Evolutionary conservation across 2,797 vertebrate genomes (phyloP), one percentile per base, ranked within the genome.

Genomic region (Hapalemur alaotrensis): DNA sequence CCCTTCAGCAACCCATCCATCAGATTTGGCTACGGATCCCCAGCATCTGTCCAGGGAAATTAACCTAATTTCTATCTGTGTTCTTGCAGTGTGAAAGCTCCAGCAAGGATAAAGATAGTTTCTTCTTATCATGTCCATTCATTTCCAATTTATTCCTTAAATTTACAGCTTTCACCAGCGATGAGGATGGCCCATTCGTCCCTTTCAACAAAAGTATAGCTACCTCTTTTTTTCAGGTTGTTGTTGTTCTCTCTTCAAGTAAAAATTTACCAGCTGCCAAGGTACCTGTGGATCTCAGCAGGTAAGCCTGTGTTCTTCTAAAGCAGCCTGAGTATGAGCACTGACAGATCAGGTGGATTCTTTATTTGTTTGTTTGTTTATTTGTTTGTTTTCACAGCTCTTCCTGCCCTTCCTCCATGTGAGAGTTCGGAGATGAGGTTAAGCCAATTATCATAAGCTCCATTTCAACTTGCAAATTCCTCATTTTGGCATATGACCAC

Each of bases 61-160:
- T 83, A 96, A 95, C 95, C 93, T 87, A 86, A 93, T 91, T 65
- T 35, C 63, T 84, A 95, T 95, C 4, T 5, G n/a, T 90, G 93
- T 54, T 73, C 67, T 79, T 89, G 52, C 65, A 88, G 69, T 81
- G 46, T 76, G 48, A 48, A 65, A 46, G 30, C 46, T 86, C 73
- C 67, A 93, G 43, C 30, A 92, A 78, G 95, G 63, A 95, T 83
- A 50, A 83, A 94, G 75, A 92, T 2, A 67, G 69, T 7, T 48
- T 84, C 54, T 63, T 88, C 61, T 57, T 88, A 38, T 38, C n/a
- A 54, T 59, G 46, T 81, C 67, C 22, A 7, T 20, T 25, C 22
- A 7, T 23, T 30, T 95, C 82, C 94, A 38, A 92, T 76, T 85
- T 87, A 59, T 80, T 89, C 67, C 82, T 70, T 73, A 75, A 1